phyloP scores from a whole-genome alignment of 2,797 vertebrate genomes.

The Urocyon cinereoargenteus region DNA sequence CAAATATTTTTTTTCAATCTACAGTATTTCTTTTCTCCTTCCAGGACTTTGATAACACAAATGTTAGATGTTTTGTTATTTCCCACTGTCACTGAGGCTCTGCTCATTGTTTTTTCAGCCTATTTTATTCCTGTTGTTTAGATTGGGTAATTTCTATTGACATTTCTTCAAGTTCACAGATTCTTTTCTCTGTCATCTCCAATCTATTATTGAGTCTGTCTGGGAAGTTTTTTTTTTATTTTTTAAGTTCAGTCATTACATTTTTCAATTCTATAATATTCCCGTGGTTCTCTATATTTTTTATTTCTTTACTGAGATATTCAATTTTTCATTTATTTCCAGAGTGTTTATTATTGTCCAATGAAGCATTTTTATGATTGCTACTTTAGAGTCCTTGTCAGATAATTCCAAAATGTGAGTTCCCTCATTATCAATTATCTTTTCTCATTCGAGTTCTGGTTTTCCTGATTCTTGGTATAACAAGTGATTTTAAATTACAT shows the following conservation, averaged over 20 bases:
- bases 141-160: not conserved
- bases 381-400: not conserved
- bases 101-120: not conserved
- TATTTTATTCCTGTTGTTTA: not conserved
- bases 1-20: not conserved
- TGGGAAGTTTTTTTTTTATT: not conserved
- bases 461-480: constrained; percentile 15
- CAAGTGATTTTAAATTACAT: not conserved
- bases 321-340: constrained; percentile 41
- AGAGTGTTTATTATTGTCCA: not conserved
- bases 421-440: not conserved
- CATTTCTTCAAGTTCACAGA: not conserved
- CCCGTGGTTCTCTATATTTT: constrained; percentile 9
- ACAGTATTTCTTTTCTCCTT: not conserved
- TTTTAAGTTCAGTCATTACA: not conserved
- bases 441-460: not conserved
- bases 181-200: not conserved
- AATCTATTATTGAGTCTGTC: not conserved
- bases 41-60: not conserved
- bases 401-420: not conserved
- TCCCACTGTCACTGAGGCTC: not conserved
- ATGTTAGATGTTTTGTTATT: constrained; percentile 1
- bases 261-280: constrained; percentile 26
- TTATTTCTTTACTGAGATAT: not conserved
- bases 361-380: constrained; percentile 15